A percentile compares a stretch with the other conserved stretches of the same genome.
phyloP scores from a whole-genome alignment of 2,797 vertebrate genomes.

The Mareca penelope region DNA sequence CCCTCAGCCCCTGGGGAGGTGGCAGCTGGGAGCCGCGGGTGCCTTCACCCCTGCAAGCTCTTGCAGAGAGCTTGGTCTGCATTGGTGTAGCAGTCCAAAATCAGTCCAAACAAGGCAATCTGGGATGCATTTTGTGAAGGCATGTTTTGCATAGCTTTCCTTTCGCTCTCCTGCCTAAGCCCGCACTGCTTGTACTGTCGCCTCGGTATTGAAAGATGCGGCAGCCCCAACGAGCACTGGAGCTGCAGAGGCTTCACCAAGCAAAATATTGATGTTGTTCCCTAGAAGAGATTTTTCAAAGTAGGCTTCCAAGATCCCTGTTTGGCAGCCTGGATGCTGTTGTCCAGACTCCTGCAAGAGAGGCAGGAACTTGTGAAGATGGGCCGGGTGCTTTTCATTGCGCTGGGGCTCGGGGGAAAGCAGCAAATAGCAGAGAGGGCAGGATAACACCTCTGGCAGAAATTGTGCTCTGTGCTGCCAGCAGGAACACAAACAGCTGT shows the following conservation, averaged over 20 bases:
- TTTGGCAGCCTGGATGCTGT: neutral
- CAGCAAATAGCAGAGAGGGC: neutral
- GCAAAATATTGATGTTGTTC: neutral
- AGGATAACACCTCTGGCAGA: neutral
- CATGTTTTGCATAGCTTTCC: conserved; percentile 45
- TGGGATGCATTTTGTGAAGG: neutral
- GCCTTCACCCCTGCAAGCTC: neutral
- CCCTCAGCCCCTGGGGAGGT: neutral
- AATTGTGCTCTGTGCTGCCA: neutral
- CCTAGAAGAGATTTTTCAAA: neutral
- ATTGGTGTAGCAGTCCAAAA: neutral
- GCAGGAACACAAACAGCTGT: neutral
- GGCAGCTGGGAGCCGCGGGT: neutral
- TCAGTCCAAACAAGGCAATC: conserved; percentile 59
- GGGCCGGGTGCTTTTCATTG: neutral
- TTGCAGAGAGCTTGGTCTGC: neutral
- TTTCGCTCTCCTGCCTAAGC: neutral
- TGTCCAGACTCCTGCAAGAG: neutral
- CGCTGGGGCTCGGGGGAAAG: neutral
- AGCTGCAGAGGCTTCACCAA: neutral
- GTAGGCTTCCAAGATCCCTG: neutral
- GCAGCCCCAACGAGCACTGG: rapidly evolving
- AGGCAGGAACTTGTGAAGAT: neutral
- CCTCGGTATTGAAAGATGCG: neutral
- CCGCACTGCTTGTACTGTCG: rapidly evolving